A percentile compares a stretch with the other conserved stretches of the same genome.
phyloP scores from a whole-genome alignment of 2,797 vertebrate species.

The Hemibagrus guttatus region DNA sequence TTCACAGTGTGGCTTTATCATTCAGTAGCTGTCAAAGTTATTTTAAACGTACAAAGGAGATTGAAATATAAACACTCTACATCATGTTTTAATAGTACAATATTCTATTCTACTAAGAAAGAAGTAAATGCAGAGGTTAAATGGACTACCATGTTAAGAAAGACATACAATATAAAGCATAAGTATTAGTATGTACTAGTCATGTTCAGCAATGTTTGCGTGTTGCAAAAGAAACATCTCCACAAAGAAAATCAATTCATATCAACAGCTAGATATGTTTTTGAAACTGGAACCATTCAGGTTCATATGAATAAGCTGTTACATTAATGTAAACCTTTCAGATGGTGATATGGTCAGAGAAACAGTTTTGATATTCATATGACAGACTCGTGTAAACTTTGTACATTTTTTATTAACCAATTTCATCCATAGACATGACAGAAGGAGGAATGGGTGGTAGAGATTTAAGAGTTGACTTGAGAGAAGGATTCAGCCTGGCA shows the following conservation, averaged over 20 bases:
- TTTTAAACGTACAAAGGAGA: not conserved
- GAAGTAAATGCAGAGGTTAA: not conserved
- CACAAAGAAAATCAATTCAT: not conserved
- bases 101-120: not conserved
- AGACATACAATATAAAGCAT: not conserved
- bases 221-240: not conserved
- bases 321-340: not conserved
- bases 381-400: not conserved
- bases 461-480: not conserved
- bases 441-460: not conserved
- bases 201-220: not conserved
- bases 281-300: not conserved
- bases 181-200: not conserved
- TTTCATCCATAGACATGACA: constrained; percentile 10
- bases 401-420: not conserved
- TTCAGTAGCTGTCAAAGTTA: not conserved
- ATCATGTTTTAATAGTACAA: too few species aligned
- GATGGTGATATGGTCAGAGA: not conserved
- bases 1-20: not conserved
- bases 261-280: not conserved
- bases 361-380: not conserved
- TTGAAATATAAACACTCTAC: too few species aligned
- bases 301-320: not conserved
- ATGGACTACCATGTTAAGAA: too few species aligned
- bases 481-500: constrained; percentile 20